Conservation (phyloP, 2,113 vertebrate genomes). For the Hemicordylus capensis region DNA sequence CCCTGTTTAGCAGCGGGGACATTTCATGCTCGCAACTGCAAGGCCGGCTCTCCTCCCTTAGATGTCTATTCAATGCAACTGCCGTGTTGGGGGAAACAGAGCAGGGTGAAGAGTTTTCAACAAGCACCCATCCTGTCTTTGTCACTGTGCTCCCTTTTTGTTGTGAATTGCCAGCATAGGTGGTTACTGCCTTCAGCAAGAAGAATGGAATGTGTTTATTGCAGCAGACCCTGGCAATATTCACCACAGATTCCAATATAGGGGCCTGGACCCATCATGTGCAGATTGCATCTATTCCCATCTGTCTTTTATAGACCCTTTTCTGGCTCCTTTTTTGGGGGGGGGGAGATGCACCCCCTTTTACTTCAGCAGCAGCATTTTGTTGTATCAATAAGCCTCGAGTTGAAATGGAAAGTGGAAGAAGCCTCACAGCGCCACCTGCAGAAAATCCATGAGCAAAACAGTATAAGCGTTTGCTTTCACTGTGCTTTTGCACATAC, state of each 20-base stretch:
- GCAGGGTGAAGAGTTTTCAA: background rate
- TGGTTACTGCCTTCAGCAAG: background rate
- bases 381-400: background rate
- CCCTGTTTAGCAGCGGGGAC: too few species aligned
- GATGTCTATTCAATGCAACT: too few species aligned
- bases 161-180: background rate
- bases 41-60: too few species aligned
- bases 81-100: too few species aligned
- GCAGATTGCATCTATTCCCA: background rate
- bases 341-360: background rate
- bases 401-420: background rate
- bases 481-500: background rate
- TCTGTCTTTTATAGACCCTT: background rate
- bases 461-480: background rate
- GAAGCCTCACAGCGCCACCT: conserved; percentile 13
- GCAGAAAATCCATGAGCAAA: background rate
- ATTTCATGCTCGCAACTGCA: too few species aligned
- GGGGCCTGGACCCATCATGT: background rate
- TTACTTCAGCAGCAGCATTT: background rate
- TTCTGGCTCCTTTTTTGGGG: background rate
- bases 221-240: background rate
- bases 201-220: background rate
- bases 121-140: background rate
- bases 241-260: background rate
- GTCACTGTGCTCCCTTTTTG: background rate